Evolutionary conservation across 2,797 vertebrate species (phyloP).

Genomic region (Neomorphus geoffroyi): DNA sequence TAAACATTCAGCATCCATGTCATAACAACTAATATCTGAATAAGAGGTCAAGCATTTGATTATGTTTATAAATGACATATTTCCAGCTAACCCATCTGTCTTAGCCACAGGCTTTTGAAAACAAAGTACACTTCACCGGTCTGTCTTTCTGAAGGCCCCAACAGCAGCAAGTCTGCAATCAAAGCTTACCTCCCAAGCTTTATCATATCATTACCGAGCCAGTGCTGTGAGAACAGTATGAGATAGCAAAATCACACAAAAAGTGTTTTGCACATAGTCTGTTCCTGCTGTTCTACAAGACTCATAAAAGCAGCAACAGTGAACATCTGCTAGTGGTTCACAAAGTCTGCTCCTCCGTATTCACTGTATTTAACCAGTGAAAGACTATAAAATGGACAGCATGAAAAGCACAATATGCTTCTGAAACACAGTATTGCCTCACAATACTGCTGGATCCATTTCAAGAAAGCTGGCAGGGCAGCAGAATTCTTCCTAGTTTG

Average conservation of each 20-base stretch:
- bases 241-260: slow-evolving; percentile 37
- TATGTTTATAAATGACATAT: background rate
- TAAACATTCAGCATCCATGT: background rate
- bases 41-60: background rate
- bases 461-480: background rate
- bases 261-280: slow-evolving; percentile 71
- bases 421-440: background rate
- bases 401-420: background rate
- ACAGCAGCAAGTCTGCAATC: slow-evolving; percentile 20
- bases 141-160: background rate
- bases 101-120: slow-evolving; percentile 26
- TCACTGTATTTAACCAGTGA: background rate
- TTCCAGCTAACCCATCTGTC: background rate
- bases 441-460: background rate
- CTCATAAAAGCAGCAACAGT: background rate
- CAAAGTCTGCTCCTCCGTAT: background rate
- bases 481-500: background rate
- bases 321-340: slow-evolving; percentile 2
- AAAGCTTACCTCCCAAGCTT: slow-evolving; percentile 43
- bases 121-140: background rate
- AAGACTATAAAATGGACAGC: background rate
- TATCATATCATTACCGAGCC: background rate
- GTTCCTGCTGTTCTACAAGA: slow-evolving; percentile 60
- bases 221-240: slow-evolving; percentile 50
- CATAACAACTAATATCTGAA: background rate